phyloP scores from a whole-genome alignment of 2,113 vertebrate species.

The Probosciger aterrimus region DNA sequence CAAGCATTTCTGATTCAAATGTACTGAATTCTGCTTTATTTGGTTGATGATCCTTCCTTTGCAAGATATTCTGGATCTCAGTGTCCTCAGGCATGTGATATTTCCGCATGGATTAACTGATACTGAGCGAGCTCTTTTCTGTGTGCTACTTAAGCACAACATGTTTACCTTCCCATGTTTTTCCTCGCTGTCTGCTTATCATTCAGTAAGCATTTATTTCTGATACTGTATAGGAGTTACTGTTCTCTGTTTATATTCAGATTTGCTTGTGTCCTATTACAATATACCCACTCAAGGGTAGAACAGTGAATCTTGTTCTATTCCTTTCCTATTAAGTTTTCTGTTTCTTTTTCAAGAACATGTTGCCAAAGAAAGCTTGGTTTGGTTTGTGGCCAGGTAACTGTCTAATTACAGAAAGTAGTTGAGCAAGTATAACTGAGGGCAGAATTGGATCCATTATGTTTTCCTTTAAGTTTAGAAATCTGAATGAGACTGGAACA shows the following conservation, averaged over 20 bases:
- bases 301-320: neutral
- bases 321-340: neutral
- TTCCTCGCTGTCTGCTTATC: neutral
- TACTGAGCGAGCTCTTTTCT: neutral
- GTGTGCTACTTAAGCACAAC: neutral
- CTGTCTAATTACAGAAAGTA: neutral
- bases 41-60: neutral
- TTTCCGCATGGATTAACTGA: neutral
- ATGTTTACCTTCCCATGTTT: neutral
- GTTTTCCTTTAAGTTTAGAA: neutral
- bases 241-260: neutral
- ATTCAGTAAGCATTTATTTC: neutral
- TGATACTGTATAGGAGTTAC: neutral
- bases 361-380: neutral
- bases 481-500: neutral
- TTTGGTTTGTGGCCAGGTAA: neutral
- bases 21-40: neutral
- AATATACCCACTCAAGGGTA: neutral
- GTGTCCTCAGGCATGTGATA: neutral
- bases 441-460: neutral
- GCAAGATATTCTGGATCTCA: neutral
- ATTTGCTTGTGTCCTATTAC: neutral
- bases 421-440: neutral
- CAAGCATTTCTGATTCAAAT: neutral
- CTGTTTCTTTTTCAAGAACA: neutral